Evolutionary conservation across 2,113 vertebrate genomes (phyloP).

Genomic region (Lepus timidus): DNA sequence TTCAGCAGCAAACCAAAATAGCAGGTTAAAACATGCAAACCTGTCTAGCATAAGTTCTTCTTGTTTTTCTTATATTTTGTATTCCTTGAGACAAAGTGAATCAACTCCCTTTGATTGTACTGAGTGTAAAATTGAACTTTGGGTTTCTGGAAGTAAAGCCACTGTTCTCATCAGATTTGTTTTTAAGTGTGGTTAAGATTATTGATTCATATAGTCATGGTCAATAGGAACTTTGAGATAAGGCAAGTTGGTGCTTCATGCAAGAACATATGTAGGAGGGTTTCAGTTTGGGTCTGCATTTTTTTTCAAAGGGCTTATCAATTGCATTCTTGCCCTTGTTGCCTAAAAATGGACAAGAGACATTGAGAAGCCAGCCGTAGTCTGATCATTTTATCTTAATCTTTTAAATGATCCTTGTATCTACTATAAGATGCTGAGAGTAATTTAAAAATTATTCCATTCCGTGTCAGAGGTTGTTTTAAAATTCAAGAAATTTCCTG

Average conservation of each 20-base stretch:
- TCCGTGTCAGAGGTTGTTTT: neutral
- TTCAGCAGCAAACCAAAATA: neutral
- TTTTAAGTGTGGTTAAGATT: neutral
- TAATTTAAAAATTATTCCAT: slow-evolving; percentile 3
- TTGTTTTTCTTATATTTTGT: neutral
- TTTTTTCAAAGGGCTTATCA: slow-evolving; percentile 2
- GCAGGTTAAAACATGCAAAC: neutral
- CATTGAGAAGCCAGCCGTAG: neutral
- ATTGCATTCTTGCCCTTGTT: slow-evolving; percentile 14
- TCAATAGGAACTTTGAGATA: neutral
- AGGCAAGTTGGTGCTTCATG: neutral
- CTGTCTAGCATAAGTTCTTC: neutral
- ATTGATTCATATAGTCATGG: neutral
- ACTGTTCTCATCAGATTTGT: slow-evolving; percentile 8
- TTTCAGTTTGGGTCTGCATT: neutral
- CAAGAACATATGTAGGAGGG: neutral
- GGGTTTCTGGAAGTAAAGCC: slow-evolving; percentile 39
- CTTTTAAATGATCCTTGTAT: neutral
- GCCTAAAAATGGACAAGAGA: slow-evolving; percentile 8
- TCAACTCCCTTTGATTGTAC: slow-evolving; percentile 29
- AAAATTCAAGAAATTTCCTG: neutral
- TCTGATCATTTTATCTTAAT: neutral
- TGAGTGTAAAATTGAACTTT: neutral
- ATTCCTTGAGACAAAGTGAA: neutral
- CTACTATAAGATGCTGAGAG: neutral